Evolutionary conservation across 1,140 invertebrate species (phyloP), one percentile per base, ranked within the genome.

Genomic region (Drosophila sproati): DNA sequence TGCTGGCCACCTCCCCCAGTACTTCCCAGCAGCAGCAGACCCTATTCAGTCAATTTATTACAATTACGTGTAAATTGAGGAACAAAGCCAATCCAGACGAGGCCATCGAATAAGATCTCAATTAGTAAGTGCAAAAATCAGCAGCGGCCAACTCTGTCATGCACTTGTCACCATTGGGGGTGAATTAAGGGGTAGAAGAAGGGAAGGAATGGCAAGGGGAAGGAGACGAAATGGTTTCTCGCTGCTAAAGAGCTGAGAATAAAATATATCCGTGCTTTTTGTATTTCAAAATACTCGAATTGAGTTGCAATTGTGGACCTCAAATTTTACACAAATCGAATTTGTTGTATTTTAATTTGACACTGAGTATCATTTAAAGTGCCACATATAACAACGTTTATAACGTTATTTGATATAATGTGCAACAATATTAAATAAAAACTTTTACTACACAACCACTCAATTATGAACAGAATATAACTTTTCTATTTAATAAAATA

Each of bases 31-130:
- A 39, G 8, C 10, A 39, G 3, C 0, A 8, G 3, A 43, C 45
- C 73, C 73, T 57, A 67, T 62, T 72, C 47, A 83, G 67, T 80
- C 80, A 88, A 88, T 88, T 88, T 88, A 88, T 89, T 80, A 85
- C 83, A 88, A 89, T 88, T 88, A 88, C 83, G 83, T 88, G 83
- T 83, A 88, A 88, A 88, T 88, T 88, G 73, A 80, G 77, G 80
- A 80, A 88, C 83, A 88, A 88, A 83, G 83, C 77, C 70, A 69
- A 55, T 73, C 64, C 70, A 80, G 82, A 63, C 64, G 50, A 6
- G 37, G 55, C 35, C 66, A 57, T 57, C 56, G 37, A 43, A 34
- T 56, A 34, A 52, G 67, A 75, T 77, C 64, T 77, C 60, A 55
- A 61, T 60, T 68, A 34, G 39, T 62, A 61, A 69, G 60, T 62